These are phyloP conservation scores for Caradrina kadenii DNA, from an alignment of 2,888 invertebrate species.

Conservation along the genomic window DNA sequence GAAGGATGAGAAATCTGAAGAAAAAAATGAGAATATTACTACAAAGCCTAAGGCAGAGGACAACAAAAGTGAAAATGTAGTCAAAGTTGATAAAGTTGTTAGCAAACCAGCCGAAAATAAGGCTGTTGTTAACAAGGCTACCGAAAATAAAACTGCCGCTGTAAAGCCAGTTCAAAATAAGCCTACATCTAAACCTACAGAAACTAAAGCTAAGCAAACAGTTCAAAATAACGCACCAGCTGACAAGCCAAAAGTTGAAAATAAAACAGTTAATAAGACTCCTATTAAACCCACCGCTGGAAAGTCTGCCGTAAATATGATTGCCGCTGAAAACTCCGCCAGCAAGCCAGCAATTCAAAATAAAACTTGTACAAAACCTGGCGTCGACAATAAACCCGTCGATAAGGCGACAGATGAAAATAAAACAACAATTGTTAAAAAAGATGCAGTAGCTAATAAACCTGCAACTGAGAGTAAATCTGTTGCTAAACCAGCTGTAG, in stretches of 20 bases:
- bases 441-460: neutral
- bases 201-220: slow-evolving; percentile 9
- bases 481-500: neutral
- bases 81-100: slow-evolving; percentile 9
- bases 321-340: neutral
- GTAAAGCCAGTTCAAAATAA: slow-evolving; percentile 9
- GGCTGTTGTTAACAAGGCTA: slow-evolving; percentile 5
- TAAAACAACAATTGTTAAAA: neutral
- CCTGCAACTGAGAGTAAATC: slow-evolving; percentile 2
- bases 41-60: neutral
- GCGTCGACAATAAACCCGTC: slow-evolving; percentile 9
- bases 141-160: slow-evolving; percentile 10
- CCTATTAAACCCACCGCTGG: neutral
- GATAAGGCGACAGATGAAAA: slow-evolving; percentile 9
- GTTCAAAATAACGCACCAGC: slow-evolving; percentile 8
- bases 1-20: slow-evolving; percentile 25
- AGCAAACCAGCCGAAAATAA: slow-evolving; percentile 24
- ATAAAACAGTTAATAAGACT: slow-evolving; percentile 7
- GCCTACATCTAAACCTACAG: neutral
- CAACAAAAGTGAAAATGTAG: slow-evolving; percentile 8
- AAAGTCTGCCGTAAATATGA: slow-evolving; percentile 6
- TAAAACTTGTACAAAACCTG: slow-evolving; percentile 1
- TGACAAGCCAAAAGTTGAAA: slow-evolving; percentile 15
- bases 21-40: slow-evolving; percentile 15
- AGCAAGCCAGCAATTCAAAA: slow-evolving; percentile 14